phyloP scores from a whole-genome alignment of 1,140 invertebrate species.

The Papilio helenus region DNA sequence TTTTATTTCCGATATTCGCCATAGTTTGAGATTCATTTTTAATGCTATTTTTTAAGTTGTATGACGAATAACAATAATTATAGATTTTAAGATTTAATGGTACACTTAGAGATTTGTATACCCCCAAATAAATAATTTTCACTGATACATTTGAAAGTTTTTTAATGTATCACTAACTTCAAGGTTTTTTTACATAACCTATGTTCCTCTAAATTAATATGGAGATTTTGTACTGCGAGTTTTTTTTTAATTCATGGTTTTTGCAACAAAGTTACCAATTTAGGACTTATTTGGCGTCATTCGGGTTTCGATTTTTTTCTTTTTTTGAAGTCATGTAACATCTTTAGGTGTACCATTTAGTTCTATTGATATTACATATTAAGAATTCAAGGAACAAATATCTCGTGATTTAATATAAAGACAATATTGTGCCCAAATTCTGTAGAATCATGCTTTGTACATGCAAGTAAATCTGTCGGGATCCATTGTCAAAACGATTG shows the following conservation, averaged over 20 bases:
- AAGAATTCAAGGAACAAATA: conserved; percentile 12
- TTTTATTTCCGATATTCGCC: not conserved
- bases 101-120: not conserved
- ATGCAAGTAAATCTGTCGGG: not conserved
- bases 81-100: not conserved
- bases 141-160: too few species aligned
- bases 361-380: not conserved
- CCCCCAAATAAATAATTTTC: not conserved
- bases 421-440: conserved; percentile 11
- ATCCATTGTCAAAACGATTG: too few species aligned
- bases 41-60: not conserved
- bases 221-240: too few species aligned
- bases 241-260: too few species aligned
- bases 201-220: too few species aligned
- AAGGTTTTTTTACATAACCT: too few species aligned
- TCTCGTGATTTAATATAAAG: not conserved
- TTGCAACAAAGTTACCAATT: too few species aligned
- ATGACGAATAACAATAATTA: conserved; percentile 28
- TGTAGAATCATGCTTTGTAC: conserved; percentile 20
- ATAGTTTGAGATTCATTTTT: conserved; percentile 6
- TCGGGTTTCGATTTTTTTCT: too few species aligned
- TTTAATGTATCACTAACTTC: too few species aligned
- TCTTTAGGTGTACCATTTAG: not conserved
- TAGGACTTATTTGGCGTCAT: too few species aligned
- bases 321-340: too few species aligned